Conservation (phyloP, 2,888 invertebrate genomes). For the Drosophila pseudotalamancana region DNA sequence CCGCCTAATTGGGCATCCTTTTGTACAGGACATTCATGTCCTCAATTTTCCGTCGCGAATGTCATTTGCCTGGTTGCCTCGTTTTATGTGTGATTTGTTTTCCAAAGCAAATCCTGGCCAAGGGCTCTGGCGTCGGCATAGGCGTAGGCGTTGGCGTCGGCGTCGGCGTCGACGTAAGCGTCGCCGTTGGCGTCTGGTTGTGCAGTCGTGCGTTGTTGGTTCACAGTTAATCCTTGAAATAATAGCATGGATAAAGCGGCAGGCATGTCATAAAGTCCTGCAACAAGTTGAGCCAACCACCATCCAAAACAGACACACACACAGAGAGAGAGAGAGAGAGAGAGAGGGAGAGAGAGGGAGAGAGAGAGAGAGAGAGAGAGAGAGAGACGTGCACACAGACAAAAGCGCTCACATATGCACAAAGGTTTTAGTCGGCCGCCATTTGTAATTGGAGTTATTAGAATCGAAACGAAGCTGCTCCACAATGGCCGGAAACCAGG, state of each 20-base stretch:
- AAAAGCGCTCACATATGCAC: conserved; percentile 52
- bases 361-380: conserved; percentile 12
- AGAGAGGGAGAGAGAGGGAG: too few relatives aligned
- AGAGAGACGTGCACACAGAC: conserved; percentile 1
- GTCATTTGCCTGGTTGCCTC: conserved; percentile 29
- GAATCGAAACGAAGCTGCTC: conserved; percentile 67
- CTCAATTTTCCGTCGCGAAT: neutral
- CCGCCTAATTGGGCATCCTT: conserved; percentile 54
- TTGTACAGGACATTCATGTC: conserved; percentile 18
- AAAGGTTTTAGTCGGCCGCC: conserved; percentile 68
- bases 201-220: conserved; percentile 64
- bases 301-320: conserved; percentile 14
- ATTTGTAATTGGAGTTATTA: conserved; percentile 78
- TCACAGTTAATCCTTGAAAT: conserved; percentile 78
- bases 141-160: neutral
- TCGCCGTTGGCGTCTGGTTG: conserved; percentile 28
- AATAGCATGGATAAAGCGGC: conserved; percentile 75
- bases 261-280: conserved; percentile 72
- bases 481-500: conserved; percentile 40
- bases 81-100: conserved; percentile 67
- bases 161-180: neutral
- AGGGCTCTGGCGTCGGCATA: conserved; percentile 18
- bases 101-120: conserved; percentile 61
- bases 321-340: conserved; percentile 3
- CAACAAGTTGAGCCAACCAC: conserved; percentile 73